Conservation (phyloP, 2,888 invertebrate species). For the Sipha maydis region DNA sequence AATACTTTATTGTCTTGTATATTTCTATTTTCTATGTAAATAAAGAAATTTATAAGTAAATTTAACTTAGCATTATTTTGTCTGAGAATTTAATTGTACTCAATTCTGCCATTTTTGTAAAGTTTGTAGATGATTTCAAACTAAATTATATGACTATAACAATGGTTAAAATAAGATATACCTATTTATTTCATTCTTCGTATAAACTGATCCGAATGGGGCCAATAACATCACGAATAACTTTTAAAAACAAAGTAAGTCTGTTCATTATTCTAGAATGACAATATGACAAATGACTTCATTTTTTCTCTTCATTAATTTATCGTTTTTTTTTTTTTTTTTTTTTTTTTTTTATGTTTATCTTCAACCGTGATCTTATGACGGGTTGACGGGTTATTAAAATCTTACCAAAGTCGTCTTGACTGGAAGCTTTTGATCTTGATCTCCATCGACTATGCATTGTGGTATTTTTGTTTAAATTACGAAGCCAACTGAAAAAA, state of each 20-base stretch:
- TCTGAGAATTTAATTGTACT: not conserved
- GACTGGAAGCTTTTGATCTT: conserved; percentile 40
- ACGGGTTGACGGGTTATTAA: conserved; percentile 60
- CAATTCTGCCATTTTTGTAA: not conserved
- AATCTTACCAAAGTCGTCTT: conserved; percentile 14
- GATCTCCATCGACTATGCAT: conserved; percentile 33
- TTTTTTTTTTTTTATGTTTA: conserved; percentile 40
- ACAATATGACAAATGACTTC: conserved; percentile 48
- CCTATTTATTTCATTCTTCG: not conserved
- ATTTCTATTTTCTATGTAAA: not conserved
- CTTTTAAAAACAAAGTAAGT: conserved; percentile 21
- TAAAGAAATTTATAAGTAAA: not conserved
- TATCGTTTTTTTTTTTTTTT: conserved; percentile 26
- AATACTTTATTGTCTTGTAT: not conserved
- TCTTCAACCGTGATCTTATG: conserved; percentile 45
- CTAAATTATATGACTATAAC: not conserved
- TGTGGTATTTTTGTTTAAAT: conserved; percentile 1
- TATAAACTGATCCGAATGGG: not conserved
- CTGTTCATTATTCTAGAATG: not conserved
- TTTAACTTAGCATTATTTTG: not conserved
- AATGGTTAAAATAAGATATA: not conserved
- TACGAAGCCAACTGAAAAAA: not conserved
- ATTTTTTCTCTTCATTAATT: conserved; percentile 50
- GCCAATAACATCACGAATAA: not conserved
- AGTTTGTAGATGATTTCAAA: not conserved